Base-by-base conservation (phyloP, 2,888 invertebrate genomes). In the Drepanosiphum platanoidis region DNA sequence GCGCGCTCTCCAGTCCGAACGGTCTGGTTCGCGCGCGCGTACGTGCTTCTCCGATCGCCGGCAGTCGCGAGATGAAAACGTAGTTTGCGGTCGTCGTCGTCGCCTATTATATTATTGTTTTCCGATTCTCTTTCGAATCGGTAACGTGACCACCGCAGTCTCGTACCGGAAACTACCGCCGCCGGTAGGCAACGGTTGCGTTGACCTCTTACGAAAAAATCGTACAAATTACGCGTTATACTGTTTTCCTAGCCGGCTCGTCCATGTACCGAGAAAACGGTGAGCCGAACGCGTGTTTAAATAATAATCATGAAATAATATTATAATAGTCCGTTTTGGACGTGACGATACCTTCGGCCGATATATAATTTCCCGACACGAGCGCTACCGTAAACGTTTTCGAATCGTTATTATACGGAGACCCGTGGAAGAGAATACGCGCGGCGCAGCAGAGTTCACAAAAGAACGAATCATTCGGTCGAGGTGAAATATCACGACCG, bases 151-250 rank as follows among this genome's bases (percentile, higher is more conserved):
- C 36, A 27, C 7, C 30, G 22, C 22, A 7, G 8, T 39, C 13
- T 3, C 5, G 15, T 61, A 75, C 75, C 32, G 58, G 58, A 75
- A 36, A 61, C n/a, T 61, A n/a, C n/a, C n/a, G n/a, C n/a, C n/a
- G n/a, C n/a, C n/a, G n/a, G 42, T 30, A 30, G 78, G 64, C 64
- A 78, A 42, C 39, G 64, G n/a, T 78, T 42, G 78, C 78, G 64
- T 64, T 78, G 78, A 78, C 78, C 78, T 78, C 64, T 64, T 39
- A 30, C 64, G 64, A 78, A 78, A 78, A 78, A 0, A 52, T 78
- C 66, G 39, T 64, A 64, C 42, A 66, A 78, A 78, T 78, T 78
- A 78, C 64, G 11, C 27, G 9, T 11, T 27, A 42, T 39, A 39
- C 13, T 52, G 52, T 22, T 52, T 52, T 66, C 32, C 42, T 30